phyloP scores from a whole-genome alignment of 2,797 vertebrate genomes.

The Hippopotamyrus pictus region DNA sequence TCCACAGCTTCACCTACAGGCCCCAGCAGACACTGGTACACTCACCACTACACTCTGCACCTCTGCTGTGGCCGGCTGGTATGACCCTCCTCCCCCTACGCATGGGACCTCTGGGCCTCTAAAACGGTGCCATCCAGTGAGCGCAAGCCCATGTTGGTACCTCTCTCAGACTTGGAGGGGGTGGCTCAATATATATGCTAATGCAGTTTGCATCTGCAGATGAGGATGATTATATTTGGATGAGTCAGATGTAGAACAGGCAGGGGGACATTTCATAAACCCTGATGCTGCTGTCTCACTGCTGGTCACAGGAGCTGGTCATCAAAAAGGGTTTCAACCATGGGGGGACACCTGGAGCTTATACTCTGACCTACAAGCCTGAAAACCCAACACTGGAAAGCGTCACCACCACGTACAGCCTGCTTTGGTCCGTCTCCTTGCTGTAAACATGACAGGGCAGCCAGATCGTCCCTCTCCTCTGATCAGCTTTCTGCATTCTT shows the following conservation, averaged over 20 bases:
- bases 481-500: constrained; percentile 16
- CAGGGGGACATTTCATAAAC: background rate
- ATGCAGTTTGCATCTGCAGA: constrained; percentile 37
- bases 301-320: constrained; percentile 11
- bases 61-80: background rate
- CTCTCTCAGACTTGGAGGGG: constrained; percentile 22
- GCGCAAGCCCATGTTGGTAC: constrained; percentile 25
- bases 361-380: background rate
- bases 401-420: constrained; percentile 4
- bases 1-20: background rate
- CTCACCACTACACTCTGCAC: no score
- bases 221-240: constrained; percentile 34
- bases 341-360: background rate
- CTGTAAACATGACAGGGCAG: constrained; percentile 22
- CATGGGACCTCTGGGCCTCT: background rate
- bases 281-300: constrained; percentile 27
- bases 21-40: background rate
- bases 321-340: background rate
- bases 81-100: background rate
- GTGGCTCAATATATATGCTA: constrained; percentile 43
- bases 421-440: constrained; percentile 25
- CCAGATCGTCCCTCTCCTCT: constrained; percentile 15
- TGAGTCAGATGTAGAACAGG: constrained; percentile 15
- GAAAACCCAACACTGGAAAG: constrained; percentile 18
- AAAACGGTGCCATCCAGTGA: constrained; percentile 24